Percentiles rank a stretch among this genome's conserved stretches.
phyloP scores from a whole-genome alignment of 2,113 vertebrate species.

The Peromyscus maniculatus region DNA sequence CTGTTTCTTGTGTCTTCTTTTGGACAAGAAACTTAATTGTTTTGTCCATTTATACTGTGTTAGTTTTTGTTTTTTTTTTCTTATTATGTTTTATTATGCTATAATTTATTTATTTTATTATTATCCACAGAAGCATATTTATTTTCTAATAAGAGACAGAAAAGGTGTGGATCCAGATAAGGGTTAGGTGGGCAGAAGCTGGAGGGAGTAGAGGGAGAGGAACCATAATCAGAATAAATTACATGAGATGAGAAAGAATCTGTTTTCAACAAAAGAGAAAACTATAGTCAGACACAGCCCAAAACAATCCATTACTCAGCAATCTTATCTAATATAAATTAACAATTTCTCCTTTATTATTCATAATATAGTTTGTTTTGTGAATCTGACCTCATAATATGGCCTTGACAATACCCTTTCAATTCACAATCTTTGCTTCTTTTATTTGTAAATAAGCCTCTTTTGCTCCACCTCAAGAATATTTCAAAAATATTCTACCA shows the following conservation, averaged over 20 bases:
- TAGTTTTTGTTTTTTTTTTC: not conserved
- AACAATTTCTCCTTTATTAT: not conserved
- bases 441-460: conserved; percentile 12
- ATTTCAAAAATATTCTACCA: not conserved
- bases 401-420: not conserved
- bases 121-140: not conserved
- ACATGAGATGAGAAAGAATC: not conserved
- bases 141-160: not conserved
- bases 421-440: conserved; percentile 71
- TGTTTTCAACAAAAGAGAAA: not conserved
- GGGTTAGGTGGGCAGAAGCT: too few relatives aligned
- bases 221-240: not conserved
- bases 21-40: not conserved
- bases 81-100: not conserved
- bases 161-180: not conserved
- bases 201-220: not conserved
- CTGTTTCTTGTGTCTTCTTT: not conserved
- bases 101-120: not conserved
- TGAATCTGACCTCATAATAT: not conserved
- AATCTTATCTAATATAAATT: conserved; percentile 18
- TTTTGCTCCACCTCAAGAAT: conserved; percentile 42
- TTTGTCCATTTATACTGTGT: not conserved
- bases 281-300: not conserved
- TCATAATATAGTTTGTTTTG: not conserved
- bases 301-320: not conserved